Conservation (phyloP, 1,140 invertebrate genomes). For the Acromyrmex charruanus region DNA sequence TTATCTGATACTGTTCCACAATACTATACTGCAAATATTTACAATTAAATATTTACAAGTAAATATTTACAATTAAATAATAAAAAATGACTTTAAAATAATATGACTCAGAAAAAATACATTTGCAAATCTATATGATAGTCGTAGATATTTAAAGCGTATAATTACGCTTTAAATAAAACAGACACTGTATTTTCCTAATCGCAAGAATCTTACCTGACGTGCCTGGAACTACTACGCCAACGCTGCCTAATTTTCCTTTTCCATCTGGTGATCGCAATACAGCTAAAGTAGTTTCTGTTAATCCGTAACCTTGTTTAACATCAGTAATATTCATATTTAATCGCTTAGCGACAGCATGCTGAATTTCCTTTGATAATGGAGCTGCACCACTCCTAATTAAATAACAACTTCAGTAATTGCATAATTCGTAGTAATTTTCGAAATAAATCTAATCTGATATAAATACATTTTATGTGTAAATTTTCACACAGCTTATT, state of each 20-base stretch:
- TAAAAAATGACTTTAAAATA: not conserved
- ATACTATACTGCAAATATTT: too few relatives aligned
- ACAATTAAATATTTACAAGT: not conserved
- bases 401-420: not conserved
- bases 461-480: not conserved
- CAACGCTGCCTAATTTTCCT: slow-evolving; percentile 82
- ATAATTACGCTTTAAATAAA: not conserved
- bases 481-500: not conserved
- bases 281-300: slow-evolving; percentile 85
- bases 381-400: slow-evolving; percentile 84
- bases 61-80: not conserved
- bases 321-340: slow-evolving; percentile 80
- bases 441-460: not conserved
- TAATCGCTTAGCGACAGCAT: slow-evolving; percentile 83
- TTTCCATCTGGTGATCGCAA: slow-evolving; percentile 55
- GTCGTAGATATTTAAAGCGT: not conserved
- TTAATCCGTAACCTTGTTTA: slow-evolving; percentile 87
- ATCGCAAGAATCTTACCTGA: slow-evolving; percentile 66
- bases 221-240: slow-evolving; percentile 69
- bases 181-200: not conserved
- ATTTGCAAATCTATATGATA: not conserved
- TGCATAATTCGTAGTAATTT: not conserved
- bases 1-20: too few relatives aligned
- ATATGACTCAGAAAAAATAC: not conserved
- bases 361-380: slow-evolving; percentile 85